These are phyloP conservation scores for Caretta caretta DNA, from an alignment of 2,113 vertebrate species.

Conservation along the genomic window DNA sequence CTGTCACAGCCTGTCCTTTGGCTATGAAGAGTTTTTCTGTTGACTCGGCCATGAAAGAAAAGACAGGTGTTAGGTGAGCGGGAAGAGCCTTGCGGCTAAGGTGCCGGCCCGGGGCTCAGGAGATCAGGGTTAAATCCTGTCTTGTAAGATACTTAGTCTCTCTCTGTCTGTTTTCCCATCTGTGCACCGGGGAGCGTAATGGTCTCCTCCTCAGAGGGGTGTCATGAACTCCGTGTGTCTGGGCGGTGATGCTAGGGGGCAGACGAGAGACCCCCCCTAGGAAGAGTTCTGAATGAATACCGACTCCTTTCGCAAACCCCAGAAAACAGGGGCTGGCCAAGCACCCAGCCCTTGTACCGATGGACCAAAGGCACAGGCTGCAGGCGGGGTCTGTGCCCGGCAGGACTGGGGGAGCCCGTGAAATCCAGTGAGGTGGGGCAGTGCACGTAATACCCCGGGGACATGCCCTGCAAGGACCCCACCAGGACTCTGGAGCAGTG, in stretches of 20 bases:
- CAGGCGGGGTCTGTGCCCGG: background rate
- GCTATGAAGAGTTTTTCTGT: background rate
- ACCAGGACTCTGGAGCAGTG: background rate
- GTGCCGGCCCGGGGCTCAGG: background rate
- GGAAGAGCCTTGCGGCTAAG: background rate
- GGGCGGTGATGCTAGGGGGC: background rate
- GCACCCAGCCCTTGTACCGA: background rate
- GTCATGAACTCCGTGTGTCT: background rate
- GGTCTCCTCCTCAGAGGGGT: background rate
- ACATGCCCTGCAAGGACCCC: background rate
- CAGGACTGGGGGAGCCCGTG: background rate
- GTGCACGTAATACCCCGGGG: background rate
- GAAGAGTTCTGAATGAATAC: background rate
- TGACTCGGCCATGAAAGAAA: background rate
- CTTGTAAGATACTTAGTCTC: background rate
- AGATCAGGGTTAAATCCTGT: background rate
- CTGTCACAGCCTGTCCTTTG: constrained; percentile 2
- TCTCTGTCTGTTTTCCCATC: background rate
- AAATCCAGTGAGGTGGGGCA: background rate
- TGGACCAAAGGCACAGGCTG: background rate
- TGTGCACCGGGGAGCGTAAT: background rate
- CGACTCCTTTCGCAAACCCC: background rate
- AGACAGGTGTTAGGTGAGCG: background rate
- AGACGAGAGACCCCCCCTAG: background rate
- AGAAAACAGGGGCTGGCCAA: background rate